Evolutionary conservation across 2,797 vertebrate genomes (phyloP), one percentile per base, ranked within the genome.

Genomic region (Sebastes taczanowskii): DNA sequence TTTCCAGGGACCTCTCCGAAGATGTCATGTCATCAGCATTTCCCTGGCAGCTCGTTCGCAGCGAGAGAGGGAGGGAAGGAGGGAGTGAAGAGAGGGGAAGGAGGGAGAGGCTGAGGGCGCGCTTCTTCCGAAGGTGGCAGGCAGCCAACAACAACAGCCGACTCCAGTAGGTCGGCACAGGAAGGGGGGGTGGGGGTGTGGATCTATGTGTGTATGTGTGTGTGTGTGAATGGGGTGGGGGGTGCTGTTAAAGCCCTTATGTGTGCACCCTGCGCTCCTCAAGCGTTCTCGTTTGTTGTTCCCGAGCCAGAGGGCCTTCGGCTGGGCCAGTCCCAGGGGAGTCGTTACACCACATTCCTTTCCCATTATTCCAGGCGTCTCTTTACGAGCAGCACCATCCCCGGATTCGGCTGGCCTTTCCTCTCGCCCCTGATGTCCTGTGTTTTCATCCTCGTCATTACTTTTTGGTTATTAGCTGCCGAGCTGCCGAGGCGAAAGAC

Each of bases 141-240:
- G 87, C 95, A 75, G 97, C 97, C 97, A 97, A 97, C 93, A 97
- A 97, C 94, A 97, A 97, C 97, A 97, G 95, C 94, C 94, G 97
- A 97, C 97, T 97, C 97, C 97, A 97, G 96, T 96, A 97, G 97
- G 97, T 97, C 97, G 97, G 96, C 96, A 96, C 97, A 97, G 97
- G 97, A 97, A 97, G 86, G 88, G 82, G 86, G 87, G 90, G 93
- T 87, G 89, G 87, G 77, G 14, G 74, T 77, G 72, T 75, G 53
- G 34, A 71, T 58, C 20, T 66, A 4, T 81, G 59, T 56, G 77
- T 66, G 56, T 53, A 13, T 63, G 32, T 64, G 53, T 81, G 59
- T 56, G 55, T 35, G 29, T 66, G 55, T 34, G 23, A 67, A 73
- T 69, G 49, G 18, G 29, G 67, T 4, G 35, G 77, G 88, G 79